Conservation (phyloP, 2,797 vertebrate genomes). For the Threskiornis aethiopicus region DNA sequence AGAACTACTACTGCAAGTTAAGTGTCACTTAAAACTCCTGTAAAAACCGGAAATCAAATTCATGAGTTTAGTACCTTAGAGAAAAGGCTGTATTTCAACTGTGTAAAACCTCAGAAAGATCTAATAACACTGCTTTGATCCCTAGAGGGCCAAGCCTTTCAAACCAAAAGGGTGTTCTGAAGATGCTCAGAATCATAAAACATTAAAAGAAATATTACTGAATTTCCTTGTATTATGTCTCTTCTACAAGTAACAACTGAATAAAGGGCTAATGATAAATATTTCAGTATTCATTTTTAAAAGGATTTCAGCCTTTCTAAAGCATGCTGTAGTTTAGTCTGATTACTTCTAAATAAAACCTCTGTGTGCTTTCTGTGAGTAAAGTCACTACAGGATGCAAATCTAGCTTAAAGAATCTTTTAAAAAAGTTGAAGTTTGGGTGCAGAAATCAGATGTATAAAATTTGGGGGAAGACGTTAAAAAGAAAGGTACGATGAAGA, state of each 20-base stretch:
- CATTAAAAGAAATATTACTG: background rate
- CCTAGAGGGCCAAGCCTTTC: background rate
- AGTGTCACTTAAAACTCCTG: background rate
- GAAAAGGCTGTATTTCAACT: background rate
- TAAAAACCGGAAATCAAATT: background rate
- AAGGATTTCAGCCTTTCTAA: background rate
- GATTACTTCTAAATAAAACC: background rate
- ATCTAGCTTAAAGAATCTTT: background rate
- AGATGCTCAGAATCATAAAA: background rate
- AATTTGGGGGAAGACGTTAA: background rate
- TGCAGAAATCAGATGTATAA: background rate
- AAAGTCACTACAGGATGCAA: background rate
- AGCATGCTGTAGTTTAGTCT: background rate
- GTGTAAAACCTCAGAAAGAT: background rate
- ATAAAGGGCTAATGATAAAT: background rate
- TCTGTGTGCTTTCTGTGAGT: background rate
- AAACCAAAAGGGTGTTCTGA: background rate
- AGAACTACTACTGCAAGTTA: background rate
- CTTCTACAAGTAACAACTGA: background rate
- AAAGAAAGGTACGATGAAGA: background rate
- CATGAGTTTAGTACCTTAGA: background rate
- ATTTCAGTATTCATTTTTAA: background rate
- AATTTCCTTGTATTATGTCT: background rate
- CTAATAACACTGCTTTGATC: background rate
- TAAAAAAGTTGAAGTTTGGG: background rate